Evolutionary conservation across 2,797 vertebrate genomes (phyloP), one percentile per base, ranked within the genome.

Genomic region (Alca torda): DNA sequence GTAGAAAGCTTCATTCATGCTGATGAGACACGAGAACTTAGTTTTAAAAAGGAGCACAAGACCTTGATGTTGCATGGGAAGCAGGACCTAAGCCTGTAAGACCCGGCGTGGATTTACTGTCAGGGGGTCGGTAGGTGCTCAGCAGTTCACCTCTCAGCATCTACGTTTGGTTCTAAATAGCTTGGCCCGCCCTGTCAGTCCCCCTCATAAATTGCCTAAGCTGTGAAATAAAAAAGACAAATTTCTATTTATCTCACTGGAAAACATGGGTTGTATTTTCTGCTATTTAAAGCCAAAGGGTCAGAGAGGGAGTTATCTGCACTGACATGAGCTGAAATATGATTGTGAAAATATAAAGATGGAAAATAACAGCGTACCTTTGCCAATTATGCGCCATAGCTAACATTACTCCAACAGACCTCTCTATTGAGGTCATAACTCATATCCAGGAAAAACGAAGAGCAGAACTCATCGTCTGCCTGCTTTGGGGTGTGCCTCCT

Each of bases 171-270:
- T 90, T 93, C 85, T 61, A 93, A 97, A 96, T 33, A 96, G 92
- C 96, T 93, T 92, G 91, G 35, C 93, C 83, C 12, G 6, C 95
- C 82, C 48, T 96, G 91, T 84, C 81, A 79, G 79, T 43, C 80
- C 75, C 41, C 19, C 23, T 96, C 96, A 87, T 90, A 97, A 97
- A 97, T 67, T 95, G 96, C 80, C 93, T 91, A 50, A 97, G 97
- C 96, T 96, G 98, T 93, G 97, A 97, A 96, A 97, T 96, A 90
- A 97, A 97, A 96, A 95, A 97, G 96, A 96, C 65, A 94, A 96
- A 95, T 96, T 96, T 98, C 94, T 97, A 77, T 97, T 98, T 97
- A 98, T 98, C 97, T 98, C 95, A 65, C 97, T 98, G 97, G 97
- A 98, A 98, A 98, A 97, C 97, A 96, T 30, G 84, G 95, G 96